Conservation (phyloP, 2,888 invertebrate species). For the Plagiodera versicolora region DNA sequence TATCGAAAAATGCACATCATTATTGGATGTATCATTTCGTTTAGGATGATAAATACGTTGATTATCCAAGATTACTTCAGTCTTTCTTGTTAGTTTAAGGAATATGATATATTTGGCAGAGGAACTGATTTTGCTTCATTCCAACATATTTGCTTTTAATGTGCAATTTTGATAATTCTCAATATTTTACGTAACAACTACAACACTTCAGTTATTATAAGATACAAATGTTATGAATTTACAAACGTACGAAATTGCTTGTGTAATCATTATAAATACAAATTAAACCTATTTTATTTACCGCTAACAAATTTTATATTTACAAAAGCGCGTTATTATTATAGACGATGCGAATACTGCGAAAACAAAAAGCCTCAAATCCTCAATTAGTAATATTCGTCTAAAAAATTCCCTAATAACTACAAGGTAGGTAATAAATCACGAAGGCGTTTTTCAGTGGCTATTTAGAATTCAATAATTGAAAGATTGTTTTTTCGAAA, state of each 20-base stretch:
- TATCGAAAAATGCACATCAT: slow-evolving; percentile 6
- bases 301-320: slow-evolving; percentile 30
- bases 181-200: not conserved
- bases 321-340: slow-evolving; percentile 16
- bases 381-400: not conserved
- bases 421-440: not conserved
- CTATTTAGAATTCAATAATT: no score
- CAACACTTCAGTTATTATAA: slow-evolving; percentile 14
- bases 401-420: not conserved
- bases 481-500: no score
- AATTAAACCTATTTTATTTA: slow-evolving; percentile 30
- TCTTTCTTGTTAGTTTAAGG: no score
- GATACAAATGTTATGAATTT: slow-evolving; percentile 35
- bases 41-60: no score
- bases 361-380: not conserved
- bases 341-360: not conserved
- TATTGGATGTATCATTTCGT: not conserved
- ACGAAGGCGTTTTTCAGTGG: not conserved
- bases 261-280: slow-evolving; percentile 31
- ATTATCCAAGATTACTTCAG: no score
- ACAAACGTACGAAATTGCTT: slow-evolving; percentile 43
- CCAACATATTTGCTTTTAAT: no score
- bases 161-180: slow-evolving; percentile 3
- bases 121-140: no score
- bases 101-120: no score